Evolutionary conservation across 2,113 vertebrate species (phyloP).

Genomic region (Circaetus cinerascens): DNA sequence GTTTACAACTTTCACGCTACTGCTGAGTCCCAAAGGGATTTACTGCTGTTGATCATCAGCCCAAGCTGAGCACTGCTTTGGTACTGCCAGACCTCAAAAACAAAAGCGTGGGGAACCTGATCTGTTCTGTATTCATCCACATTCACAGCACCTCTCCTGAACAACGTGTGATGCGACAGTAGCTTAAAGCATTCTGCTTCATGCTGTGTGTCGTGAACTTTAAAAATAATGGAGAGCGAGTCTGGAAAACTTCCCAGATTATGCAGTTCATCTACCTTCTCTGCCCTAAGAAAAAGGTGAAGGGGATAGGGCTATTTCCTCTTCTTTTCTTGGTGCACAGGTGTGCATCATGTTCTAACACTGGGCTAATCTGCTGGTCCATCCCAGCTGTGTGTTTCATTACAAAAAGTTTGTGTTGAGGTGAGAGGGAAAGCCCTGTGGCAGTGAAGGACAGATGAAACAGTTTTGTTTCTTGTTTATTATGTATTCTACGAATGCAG

Average conservation of each 20-base stretch:
- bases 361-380: not conserved
- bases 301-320: not conserved
- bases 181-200: not conserved
- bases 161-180: not conserved
- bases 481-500: not conserved
- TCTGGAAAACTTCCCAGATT: constrained; percentile 9
- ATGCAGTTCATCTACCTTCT: not conserved
- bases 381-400: not conserved
- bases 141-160: not conserved
- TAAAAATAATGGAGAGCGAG: not conserved
- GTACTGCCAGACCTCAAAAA: not conserved
- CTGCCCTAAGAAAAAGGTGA: not conserved
- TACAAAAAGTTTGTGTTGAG: not conserved
- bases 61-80: not conserved
- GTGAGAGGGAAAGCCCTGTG: not conserved
- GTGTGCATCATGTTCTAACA: not conserved
- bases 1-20: not conserved
- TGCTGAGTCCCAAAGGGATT: not conserved
- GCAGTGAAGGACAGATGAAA: not conserved
- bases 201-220: not conserved
- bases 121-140: not conserved
- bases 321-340: not conserved
- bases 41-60: not conserved
- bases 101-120: not conserved
- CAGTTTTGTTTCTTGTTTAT: not conserved